Evolutionary conservation across 2,888 invertebrate species (phyloP), one percentile per base, ranked within the genome.

Genomic region (Aphelenchoides bicaudatus): DNA sequence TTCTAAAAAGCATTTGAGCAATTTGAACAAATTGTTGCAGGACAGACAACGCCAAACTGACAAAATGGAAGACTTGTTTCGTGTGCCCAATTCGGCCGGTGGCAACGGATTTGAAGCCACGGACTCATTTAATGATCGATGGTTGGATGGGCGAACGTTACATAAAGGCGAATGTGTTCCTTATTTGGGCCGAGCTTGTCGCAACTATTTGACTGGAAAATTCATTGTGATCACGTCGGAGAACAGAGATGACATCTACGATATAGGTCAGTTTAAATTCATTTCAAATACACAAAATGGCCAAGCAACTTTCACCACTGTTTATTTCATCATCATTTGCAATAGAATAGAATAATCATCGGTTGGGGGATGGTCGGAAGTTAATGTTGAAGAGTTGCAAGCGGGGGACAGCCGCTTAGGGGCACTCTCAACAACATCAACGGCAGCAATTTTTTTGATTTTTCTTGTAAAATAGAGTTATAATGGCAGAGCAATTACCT

Each of bases 221-320:
- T 59, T 66, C 51, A 65, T 78, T 38, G 68, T 74, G 69, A 66
- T 78, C 58, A 75, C 73, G n/a, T 63, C 69, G 23, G 75, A 75
- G 48, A 71, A 67, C 39, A 56, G 78, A 29, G 78, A 78, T 57
- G 75, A 75, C 34, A 74, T 78, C 67, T 75, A 77, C 56, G 78
- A 78, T 57, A 69, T 74, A 30, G 73, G 72, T 72, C 27, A 60
- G 66, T 63, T 13, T 16, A 16, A 34, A 13, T 13, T 34, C 34
- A 34, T 13, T 13, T 43, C 10, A n/a, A n/a, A n/a, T n/a, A n/a
- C n/a, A n/a, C n/a, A n/a, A n/a, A n/a, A n/a, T n/a, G n/a, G n/a
- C n/a, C n/a, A n/a, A n/a, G n/a, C n/a, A n/a, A n/a, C n/a, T n/a
- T n/a, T n/a, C n/a, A n/a, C n/a, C n/a, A n/a, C n/a, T n/a, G n/a